Evolutionary conservation across 2,888 invertebrate species (phyloP).

Genomic region (Diploptera punctata): DNA sequence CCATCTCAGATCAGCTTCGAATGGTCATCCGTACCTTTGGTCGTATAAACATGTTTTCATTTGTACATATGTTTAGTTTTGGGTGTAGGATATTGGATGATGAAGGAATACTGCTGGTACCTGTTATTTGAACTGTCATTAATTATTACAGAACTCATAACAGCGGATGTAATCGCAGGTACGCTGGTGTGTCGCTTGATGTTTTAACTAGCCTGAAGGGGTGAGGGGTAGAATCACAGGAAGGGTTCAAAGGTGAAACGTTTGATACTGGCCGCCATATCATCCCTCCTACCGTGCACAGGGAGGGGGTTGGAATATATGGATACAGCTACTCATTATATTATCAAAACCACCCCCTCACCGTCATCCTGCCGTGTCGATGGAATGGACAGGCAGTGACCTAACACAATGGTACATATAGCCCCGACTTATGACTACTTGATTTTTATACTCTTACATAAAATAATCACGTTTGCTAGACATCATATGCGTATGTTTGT

Average conservation of each 20-base stretch:
- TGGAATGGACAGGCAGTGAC: neutral
- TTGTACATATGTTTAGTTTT: too few species aligned
- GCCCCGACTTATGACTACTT: too few species aligned
- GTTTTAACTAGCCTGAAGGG: slow-evolving; percentile 1
- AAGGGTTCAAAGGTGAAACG: slow-evolving; percentile 24
- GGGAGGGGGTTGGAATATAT: neutral
- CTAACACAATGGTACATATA: neutral
- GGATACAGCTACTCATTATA: slow-evolving; percentile 16
- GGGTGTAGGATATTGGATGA: too few species aligned
- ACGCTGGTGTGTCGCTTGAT: neutral
- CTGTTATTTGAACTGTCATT: slow-evolving; percentile 26
- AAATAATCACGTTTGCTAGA: too few species aligned
- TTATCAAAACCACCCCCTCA: slow-evolving; percentile 11
- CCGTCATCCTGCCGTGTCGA: neutral
- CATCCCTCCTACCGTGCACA: too few species aligned
- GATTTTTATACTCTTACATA: too few species aligned
- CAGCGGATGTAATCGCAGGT: neutral
- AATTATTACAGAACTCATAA: slow-evolving; percentile 24
- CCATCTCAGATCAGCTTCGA: too few species aligned
- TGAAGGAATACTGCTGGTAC: too few species aligned
- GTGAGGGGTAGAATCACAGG: neutral
- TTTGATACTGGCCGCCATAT: slow-evolving; percentile 10
- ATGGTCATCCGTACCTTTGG: too few species aligned
- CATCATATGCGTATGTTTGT: too few species aligned
- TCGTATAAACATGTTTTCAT: too few species aligned